Evolutionary conservation across 2,888 invertebrate genomes (phyloP), one percentile per base, ranked within the genome.

Genomic region (Gibbula magus): DNA sequence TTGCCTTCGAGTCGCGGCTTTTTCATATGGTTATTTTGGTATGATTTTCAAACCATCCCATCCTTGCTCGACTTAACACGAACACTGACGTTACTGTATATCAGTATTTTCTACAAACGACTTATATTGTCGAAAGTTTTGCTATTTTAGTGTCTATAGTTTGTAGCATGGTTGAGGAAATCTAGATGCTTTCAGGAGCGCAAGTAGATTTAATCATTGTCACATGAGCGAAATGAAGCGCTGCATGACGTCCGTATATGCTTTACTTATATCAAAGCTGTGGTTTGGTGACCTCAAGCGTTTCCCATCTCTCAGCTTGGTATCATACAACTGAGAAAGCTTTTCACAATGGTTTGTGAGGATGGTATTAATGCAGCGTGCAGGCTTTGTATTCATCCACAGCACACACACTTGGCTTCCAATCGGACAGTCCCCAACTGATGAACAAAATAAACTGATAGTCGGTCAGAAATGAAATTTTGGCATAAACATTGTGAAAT

Each of bases 191-290:
- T 45, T 45, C 39, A 39, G 70, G 70, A 39, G 10, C n/a, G 10
- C 32, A 20, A 32, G 70, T 35, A 39, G 70, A 39, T 70, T 70
- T 70, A 70, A 70, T 70, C 70, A 70, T 70, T 32, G n/a, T 29
- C 70, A 35, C 32, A 32, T 39, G 70, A 70, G 35, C 35, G 70
- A 70, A 35, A 39, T 70, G 29, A 35, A 20, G 29, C 70, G 8
- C 39, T 35, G 32, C 20, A 35, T 20, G 39, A 70, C 32, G 35
- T 20, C 29, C 20, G 39, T 70, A 70, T 70, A 70, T 70, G n/a
- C 35, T 70, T 35, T 39, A 35, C 29, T 35, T 8, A 39, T 20
- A n/a, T 39, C 13, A 10, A 18, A 70, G 32, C 39, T 70, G 35
- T 70, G 35, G 70, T 39, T 39, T 18, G 39, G 35, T 32, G 35